phyloP scores from a whole-genome alignment of 2,797 vertebrate genomes.

The Darevskia nairensis region DNA sequence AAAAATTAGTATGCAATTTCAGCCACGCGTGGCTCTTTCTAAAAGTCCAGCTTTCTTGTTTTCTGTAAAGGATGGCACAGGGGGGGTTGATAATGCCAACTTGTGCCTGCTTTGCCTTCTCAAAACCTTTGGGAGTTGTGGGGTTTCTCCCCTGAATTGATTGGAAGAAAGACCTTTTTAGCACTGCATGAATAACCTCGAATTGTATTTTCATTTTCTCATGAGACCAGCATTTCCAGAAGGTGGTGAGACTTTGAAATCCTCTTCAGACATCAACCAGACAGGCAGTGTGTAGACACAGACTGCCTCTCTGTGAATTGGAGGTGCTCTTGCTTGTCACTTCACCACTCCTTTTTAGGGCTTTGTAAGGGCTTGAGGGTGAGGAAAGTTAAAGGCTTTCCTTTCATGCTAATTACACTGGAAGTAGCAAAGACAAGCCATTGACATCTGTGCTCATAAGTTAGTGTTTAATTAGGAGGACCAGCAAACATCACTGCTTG shows the following conservation, averaged over 20 bases:
- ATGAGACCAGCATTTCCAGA: conserved; percentile 8
- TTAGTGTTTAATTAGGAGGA: neutral
- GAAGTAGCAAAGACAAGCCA: neutral
- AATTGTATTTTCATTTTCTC: neutral
- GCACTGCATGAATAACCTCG: conserved; percentile 19
- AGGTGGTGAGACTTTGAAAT: neutral
- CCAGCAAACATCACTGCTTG: neutral
- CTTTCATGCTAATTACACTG: neutral
- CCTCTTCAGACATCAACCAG: neutral
- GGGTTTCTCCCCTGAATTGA: neutral
- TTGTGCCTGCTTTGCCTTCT: conserved; percentile 33
- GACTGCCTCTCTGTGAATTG: neutral
- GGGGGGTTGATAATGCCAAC: conserved; percentile 23
- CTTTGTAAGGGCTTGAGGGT: neutral
- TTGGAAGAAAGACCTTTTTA: conserved; percentile 9
- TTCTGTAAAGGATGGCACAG: conserved; percentile 16
- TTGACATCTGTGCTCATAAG: neutral
- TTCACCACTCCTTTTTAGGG: neutral
- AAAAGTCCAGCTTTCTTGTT: conserved; percentile 19
- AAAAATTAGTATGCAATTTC: neutral
- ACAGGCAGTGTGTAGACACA: neutral
- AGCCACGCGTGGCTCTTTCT: neutral
- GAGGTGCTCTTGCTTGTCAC: neutral
- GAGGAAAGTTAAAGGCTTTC: neutral
- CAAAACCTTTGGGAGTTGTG: conserved; percentile 8